Conservation (phyloP, 2,797 vertebrate species). For the Cyprinella venusta region DNA sequence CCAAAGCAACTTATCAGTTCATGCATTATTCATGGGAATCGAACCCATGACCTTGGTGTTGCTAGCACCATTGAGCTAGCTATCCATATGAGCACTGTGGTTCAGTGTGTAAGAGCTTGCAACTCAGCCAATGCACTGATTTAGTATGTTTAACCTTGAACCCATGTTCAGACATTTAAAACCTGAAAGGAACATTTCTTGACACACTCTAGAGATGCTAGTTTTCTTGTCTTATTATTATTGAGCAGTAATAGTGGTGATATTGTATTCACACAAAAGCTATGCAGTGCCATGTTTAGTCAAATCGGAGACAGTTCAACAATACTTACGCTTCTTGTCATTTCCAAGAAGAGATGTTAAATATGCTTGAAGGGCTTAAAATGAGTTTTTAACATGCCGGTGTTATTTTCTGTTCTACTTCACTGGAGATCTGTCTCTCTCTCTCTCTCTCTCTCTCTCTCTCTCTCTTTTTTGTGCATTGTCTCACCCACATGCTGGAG, state of each 20-base stretch:
- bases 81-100: neutral
- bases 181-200: neutral
- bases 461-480: constrained; percentile 16
- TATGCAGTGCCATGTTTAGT: neutral
- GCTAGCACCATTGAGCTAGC: neutral
- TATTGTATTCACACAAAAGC: constrained; percentile 16
- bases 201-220: neutral
- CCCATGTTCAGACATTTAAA: neutral
- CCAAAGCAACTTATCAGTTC: neutral
- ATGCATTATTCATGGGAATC: neutral
- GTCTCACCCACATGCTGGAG: constrained; percentile 40
- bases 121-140: neutral
- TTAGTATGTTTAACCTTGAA: constrained; percentile 9
- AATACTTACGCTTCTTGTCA: constrained; percentile 31
- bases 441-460: too few relatives aligned
- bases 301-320: constrained; percentile 19
- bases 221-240: constrained; percentile 13
- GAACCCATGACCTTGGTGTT: neutral
- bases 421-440: neutral
- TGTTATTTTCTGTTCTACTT: constrained; percentile 27
- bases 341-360: constrained; percentile 26
- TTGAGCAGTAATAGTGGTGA: constrained; percentile 12
- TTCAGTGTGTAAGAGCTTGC: neutral
- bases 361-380: constrained; percentile 20
- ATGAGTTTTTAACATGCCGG: constrained; percentile 35